Evolutionary conservation across 2,113 vertebrate species (phyloP), one percentile per base, ranked within the genome.

Genomic region (Ammodytes marinus): DNA sequence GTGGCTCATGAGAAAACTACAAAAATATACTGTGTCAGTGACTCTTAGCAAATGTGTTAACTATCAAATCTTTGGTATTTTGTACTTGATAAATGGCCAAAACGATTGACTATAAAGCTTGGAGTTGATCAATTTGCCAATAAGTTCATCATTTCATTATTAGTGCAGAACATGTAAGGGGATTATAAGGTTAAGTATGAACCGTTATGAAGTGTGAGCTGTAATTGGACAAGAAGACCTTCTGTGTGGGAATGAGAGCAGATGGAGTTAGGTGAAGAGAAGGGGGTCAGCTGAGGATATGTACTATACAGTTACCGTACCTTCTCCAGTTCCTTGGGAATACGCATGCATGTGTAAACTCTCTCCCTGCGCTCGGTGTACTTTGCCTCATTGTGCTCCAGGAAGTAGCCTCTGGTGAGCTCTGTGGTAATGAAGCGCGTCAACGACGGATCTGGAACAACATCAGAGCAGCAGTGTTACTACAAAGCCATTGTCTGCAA

Each of bases 381-480:
- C 90, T 99, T 99, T 80, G 98, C 98, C 91, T 99, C 98, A 89
- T 99, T 98, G 94, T 99, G 97, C 86, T 99, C 98, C 88, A 99
- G 97, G 94, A 99, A 98, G 95, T 99, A 99, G 40, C 98, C 97
- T 92, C 98, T 95, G 59, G 98, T 99, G 85, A 99, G 95, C 88
- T 99, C 98, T 35, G 97, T 94, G 80, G 95, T 95, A 93, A 99
- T 96, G 95, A 99, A 99, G 73, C 96, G 96, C 65, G 97, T 86
- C 85, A 99, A 84, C 3, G 98, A 99, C 53, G 97, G 94, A 84
- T 98, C 98, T 99, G 93, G 43, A 91, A 91, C 60, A 80, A 93
- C 80, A 93, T 84, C 89, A 85, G 92, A 82, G 42, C 67, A 84
- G 72, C 89, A 63, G 50, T 77, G 74, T 82, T 19, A 83, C 5